Conservation (phyloP, 2,888 invertebrate species). For the Polymixis lichenea region DNA sequence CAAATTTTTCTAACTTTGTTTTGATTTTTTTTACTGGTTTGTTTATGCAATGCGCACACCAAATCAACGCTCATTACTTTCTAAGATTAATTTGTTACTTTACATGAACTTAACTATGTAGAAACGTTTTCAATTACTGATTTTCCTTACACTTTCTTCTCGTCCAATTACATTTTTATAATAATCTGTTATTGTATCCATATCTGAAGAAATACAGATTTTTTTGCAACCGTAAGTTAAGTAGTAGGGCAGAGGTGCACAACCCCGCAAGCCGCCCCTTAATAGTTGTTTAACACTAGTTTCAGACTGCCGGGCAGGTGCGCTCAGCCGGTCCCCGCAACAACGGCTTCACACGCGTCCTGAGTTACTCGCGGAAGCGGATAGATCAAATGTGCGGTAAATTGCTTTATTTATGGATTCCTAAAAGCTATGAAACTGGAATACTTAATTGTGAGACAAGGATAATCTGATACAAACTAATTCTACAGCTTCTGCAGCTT, state of each 20-base stretch:
- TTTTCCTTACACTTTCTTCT: no score
- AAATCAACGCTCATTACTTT: neutral
- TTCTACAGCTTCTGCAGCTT: no score
- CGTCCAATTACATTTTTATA: neutral
- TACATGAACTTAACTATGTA: neutral
- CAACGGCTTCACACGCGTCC: constrained; percentile 1
- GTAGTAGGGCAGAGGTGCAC: neutral
- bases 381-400: constrained; percentile 1
- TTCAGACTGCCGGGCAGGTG: constrained; percentile 54
- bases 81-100: no score
- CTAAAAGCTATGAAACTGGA: rapidly evolving
- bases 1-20: neutral
- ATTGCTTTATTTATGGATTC: neutral
- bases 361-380: constrained; percentile 30
- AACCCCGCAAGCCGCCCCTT: neutral
- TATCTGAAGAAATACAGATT: neutral
- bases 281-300: constrained; percentile 60
- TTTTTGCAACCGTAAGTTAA: neutral
- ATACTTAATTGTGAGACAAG: neutral
- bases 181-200: neutral
- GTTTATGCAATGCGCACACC: neutral
- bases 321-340: constrained; percentile 44
- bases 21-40: neutral
- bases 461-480: neutral
- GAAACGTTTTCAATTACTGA: neutral